These are phyloP conservation scores for Poeciliopsis gracilis DNA, from an alignment of 2,797 vertebrate genomes.

Conservation along the genomic window DNA sequence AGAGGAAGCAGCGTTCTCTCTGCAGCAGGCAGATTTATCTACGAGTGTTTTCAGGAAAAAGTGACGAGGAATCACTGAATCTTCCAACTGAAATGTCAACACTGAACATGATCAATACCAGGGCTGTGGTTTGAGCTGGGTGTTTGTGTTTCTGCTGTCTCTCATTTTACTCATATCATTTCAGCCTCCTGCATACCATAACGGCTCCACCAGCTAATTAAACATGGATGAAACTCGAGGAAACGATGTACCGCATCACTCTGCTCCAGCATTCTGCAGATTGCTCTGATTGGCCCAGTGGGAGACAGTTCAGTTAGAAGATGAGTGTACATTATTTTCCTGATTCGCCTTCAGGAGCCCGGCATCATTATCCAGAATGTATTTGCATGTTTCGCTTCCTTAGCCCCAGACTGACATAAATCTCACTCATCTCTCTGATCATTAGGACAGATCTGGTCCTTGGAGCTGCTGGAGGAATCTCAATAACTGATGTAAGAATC, in stretches of 20 bases:
- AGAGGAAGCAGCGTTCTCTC: not conserved
- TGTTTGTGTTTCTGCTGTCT: slow-evolving; percentile 2
- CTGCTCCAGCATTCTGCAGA: slow-evolving; percentile 9
- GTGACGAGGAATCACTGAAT: not conserved
- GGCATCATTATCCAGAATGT: not conserved
- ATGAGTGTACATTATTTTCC: slow-evolving; percentile 1
- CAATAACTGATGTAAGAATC: slow-evolving; percentile 8
- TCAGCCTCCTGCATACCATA: not conserved
- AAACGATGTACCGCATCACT: slow-evolving; percentile 2
- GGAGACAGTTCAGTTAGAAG: slow-evolving; percentile 2
- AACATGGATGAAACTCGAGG: not conserved
- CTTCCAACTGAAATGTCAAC: not conserved
- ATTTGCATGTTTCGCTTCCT: slow-evolving; percentile 7
- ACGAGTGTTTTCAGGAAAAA: slow-evolving; percentile 2
- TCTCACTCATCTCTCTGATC: slow-evolving; percentile 7
- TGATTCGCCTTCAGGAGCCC: slow-evolving; percentile 1
- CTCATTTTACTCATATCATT: not conserved
- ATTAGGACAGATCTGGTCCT: slow-evolving; percentile 1
- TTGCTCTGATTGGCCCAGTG: slow-evolving; percentile 7
- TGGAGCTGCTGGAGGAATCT: slow-evolving; percentile 5
- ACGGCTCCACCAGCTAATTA: slow-evolving; percentile 7
- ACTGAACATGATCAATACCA: slow-evolving; percentile 1
- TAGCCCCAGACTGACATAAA: slow-evolving; percentile 1
- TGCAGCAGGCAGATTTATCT: slow-evolving; percentile 1
- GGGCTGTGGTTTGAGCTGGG: not conserved